Conservation (phyloP, 2,888 invertebrate species). For the Eledone cirrhosa region DNA sequence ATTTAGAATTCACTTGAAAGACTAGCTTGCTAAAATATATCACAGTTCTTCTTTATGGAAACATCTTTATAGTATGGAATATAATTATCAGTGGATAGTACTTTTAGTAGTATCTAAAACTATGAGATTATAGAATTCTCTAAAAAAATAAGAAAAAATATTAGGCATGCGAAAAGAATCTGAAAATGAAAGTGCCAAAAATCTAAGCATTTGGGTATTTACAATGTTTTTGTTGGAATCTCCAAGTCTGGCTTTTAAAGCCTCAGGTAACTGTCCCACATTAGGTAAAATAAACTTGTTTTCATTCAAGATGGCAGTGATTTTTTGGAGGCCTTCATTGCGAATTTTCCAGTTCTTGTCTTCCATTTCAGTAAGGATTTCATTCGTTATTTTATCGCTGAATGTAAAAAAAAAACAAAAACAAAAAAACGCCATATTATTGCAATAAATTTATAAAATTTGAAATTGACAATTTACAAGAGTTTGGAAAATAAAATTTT, state of each 20-base stretch:
- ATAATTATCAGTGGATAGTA: too few relatives aligned
- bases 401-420: slow-evolving; percentile 27
- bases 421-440: neutral
- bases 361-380: slow-evolving; percentile 76
- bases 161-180: too few relatives aligned
- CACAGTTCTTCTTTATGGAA: neutral
- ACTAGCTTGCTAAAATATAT: neutral
- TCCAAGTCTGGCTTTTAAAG: slow-evolving; percentile 78
- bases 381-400: slow-evolving; percentile 81
- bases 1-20: neutral
- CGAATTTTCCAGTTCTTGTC: slow-evolving; percentile 82
- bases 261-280: slow-evolving; percentile 85
- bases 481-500: neutral
- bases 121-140: too few relatives aligned
- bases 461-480: neutral
- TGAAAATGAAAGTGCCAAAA: too few relatives aligned
- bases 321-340: slow-evolving; percentile 79
- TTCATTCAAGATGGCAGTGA: slow-evolving; percentile 77
- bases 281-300: slow-evolving; percentile 84
- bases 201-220: slow-evolving; percentile 34
- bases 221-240: slow-evolving; percentile 91
- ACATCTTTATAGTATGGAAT: too few relatives aligned
- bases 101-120: too few relatives aligned
- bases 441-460: neutral
- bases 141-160: too few relatives aligned